phyloP scores from a whole-genome alignment of 2,113 vertebrate genomes.

The Oriolus oriolus region DNA sequence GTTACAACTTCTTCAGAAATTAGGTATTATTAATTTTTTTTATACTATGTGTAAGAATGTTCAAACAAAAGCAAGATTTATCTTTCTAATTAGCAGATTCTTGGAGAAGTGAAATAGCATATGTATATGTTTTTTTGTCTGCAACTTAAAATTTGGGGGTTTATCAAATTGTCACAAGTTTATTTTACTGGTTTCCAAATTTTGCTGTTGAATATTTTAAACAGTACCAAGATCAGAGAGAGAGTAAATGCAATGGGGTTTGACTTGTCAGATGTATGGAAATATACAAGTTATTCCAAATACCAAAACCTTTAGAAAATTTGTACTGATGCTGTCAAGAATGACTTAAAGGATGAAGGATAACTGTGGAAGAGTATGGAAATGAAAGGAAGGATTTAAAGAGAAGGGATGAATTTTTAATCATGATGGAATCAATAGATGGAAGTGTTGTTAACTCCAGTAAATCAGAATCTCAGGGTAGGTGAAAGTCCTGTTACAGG shows the following conservation, averaged over 20 bases:
- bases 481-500: neutral
- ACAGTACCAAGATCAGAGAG: neutral
- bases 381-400: neutral
- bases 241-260: neutral
- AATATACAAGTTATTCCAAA: neutral
- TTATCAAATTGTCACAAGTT: neutral
- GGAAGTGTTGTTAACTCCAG: neutral
- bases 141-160: neutral
- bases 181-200: neutral
- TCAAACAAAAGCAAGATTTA: neutral
- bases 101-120: neutral
- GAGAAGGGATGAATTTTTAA: neutral
- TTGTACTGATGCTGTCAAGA: neutral
- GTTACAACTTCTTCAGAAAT: neutral
- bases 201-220: neutral
- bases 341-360: neutral
- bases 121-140: neutral
- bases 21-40: neutral
- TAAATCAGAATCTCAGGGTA: neutral
- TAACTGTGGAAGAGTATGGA: neutral
- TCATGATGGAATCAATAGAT: neutral
- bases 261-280: neutral
- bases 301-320: neutral
- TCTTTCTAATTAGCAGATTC: neutral
- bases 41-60: neutral